phyloP scores from a whole-genome alignment of 2,888 invertebrate species.

The Cremastinae sp. region DNA sequence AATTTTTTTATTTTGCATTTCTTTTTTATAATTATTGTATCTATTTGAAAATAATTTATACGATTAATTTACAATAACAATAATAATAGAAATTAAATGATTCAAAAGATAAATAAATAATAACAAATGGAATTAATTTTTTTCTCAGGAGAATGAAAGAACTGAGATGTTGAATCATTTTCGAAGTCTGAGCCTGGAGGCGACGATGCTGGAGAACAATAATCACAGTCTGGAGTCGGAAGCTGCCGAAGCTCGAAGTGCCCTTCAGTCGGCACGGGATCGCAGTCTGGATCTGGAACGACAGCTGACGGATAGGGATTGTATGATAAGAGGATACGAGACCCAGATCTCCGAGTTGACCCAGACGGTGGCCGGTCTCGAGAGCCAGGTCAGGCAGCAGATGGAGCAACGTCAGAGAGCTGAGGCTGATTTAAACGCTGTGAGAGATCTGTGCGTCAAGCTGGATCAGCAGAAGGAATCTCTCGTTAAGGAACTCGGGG shows the following conservation, averaged over 20 bases:
- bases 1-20: not conserved
- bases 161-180: constrained; percentile 91
- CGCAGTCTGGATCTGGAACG: constrained; percentile 85
- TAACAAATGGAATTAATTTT: constrained; percentile 1
- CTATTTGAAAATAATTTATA: not conserved
- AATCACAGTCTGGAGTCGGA: constrained; percentile 90
- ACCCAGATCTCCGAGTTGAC: constrained; percentile 82
- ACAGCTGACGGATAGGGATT: constrained; percentile 82
- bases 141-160: constrained; percentile 87
- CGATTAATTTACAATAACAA: too few species aligned
- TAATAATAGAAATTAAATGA: too few species aligned
- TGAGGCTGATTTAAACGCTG: constrained; percentile 84
- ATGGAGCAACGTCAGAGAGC: constrained; percentile 82
- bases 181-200: constrained; percentile 88
- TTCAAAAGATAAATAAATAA: not conserved
- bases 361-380: constrained; percentile 82
- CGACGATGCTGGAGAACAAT: constrained; percentile 88
- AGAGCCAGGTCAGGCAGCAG: constrained; percentile 84
- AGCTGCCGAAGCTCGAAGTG: constrained; percentile 85
- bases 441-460: constrained; percentile 84
- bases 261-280: constrained; percentile 83
- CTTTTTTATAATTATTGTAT: not conserved
- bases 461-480: constrained; percentile 86
- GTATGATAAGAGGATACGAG: constrained; percentile 82
- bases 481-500: constrained; percentile 82